phyloP scores from a whole-genome alignment of 1,140 invertebrate genomes.

The Druon quercuslanigerum region DNA sequence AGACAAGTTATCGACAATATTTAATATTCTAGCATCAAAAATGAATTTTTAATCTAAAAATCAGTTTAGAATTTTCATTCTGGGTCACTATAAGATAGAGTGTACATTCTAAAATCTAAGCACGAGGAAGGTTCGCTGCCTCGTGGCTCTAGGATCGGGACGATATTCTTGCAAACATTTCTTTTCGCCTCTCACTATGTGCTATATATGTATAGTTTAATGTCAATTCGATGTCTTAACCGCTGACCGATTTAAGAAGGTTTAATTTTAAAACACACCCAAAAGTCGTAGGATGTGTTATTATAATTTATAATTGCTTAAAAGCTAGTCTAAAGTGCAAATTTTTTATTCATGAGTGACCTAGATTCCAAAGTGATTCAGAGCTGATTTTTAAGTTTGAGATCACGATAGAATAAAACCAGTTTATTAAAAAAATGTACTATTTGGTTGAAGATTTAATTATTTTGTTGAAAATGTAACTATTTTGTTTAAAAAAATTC shows the following conservation, averaged over 20 bases:
- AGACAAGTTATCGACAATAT: no score
- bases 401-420: no score
- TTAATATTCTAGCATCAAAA: no score
- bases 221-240: conserved; percentile 29
- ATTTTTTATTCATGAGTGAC: neutral
- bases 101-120: neutral
- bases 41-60: no score
- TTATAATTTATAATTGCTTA: conserved; percentile 20
- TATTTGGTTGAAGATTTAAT: no score
- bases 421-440: no score
- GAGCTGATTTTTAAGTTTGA: no score
- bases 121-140: neutral
- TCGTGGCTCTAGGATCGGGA: neutral
- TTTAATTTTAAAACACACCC: neutral
- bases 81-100: neutral
- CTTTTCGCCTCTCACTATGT: conserved; percentile 13
- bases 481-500: no score
- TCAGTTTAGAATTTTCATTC: neutral
- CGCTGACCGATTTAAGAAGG: conserved; percentile 1
- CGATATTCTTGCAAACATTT: conserved; percentile 26
- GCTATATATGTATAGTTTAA: neutral
- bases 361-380: neutral
- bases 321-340: neutral
- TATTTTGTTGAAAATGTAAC: no score
- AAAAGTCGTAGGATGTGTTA: neutral